These are phyloP conservation scores for Trachelus troglodyta DNA, from an alignment of 2,888 invertebrate species.

Conservation along the genomic window DNA sequence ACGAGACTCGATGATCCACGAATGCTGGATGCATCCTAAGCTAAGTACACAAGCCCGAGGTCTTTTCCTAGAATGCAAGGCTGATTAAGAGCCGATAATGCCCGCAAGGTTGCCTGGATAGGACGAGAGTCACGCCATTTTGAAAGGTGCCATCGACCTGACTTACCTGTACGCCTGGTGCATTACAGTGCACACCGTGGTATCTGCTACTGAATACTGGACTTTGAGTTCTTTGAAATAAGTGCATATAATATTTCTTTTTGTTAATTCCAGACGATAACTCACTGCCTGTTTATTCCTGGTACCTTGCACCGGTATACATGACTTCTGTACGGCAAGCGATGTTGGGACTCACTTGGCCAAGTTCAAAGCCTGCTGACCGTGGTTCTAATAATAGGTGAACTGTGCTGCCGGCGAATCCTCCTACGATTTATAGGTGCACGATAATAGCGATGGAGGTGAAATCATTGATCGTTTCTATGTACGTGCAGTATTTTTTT, in stretches of 20 bases:
- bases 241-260: background rate
- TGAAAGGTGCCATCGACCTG: conserved; percentile 25
- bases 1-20: conserved; percentile 30
- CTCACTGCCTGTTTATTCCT: background rate
- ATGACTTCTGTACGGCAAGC: background rate
- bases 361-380: background rate
- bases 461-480: background rate
- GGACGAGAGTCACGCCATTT: conserved; percentile 41
- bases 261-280: background rate
- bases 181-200: background rate
- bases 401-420: background rate
- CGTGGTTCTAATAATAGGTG: background rate
- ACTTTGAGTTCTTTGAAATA: background rate
- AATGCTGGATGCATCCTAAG: conserved; percentile 31
- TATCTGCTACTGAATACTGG: background rate
- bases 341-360: background rate
- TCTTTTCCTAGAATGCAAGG: conserved; percentile 46
- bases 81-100: conserved; percentile 47
- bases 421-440: background rate
- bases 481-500: background rate
- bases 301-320: background rate
- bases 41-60: conserved; percentile 43
- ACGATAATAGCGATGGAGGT: background rate
- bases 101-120: conserved; percentile 42
- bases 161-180: background rate